Base-by-base conservation (phyloP, 1,140 invertebrate species). In the Episyrphus balteatus region DNA sequence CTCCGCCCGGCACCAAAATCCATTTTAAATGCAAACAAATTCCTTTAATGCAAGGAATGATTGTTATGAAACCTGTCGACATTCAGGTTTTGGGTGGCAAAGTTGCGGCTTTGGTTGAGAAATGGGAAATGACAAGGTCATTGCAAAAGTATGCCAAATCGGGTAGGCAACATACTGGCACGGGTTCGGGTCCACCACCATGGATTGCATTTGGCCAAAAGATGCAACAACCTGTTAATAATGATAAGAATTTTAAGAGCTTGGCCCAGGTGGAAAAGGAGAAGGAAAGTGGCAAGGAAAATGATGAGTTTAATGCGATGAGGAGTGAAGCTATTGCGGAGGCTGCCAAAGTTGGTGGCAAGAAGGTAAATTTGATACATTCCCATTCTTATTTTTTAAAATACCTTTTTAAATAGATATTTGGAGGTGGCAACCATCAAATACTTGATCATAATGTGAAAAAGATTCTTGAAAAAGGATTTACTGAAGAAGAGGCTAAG, bases 191-290 rank as follows among this genome's bases (percentile, higher is more conserved):
- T 2, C 86, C 86, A n/a, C 88, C 88, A 36, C 83, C 83, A 38
- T 94, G 89, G 87, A 88, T 92, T 51, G 83, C 88, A 37, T 93
- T 95, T 75, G 90, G 89, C 1, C 81, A 86, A 57, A 82, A 82
- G 60, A 60, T 82, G 34, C 70, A 79, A 51, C 39, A 43, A 8
- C 31, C 44, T 17, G 43, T 54, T 9, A 47, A 49, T n/a, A 52
- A 44, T 10, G 78, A 84, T 51, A 74, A 75, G 51, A 76, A 80
- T 54, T 87, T 88, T 38, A 88, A 86, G 63, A 82, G 83, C 50
- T 60, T 83, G 14, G 32, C 53, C 1, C 65, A 68, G 14, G 74
- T 73, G 10, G 71, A 73, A n/a, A 79, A 78, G 57, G 75, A 80
- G 44, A 76, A 78, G 54, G 62, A 73, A 30, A 58, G 55, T 15